These are phyloP conservation scores for Myotis planiceps DNA, from an alignment of 2,797 vertebrate species.

Conservation along the genomic window DNA sequence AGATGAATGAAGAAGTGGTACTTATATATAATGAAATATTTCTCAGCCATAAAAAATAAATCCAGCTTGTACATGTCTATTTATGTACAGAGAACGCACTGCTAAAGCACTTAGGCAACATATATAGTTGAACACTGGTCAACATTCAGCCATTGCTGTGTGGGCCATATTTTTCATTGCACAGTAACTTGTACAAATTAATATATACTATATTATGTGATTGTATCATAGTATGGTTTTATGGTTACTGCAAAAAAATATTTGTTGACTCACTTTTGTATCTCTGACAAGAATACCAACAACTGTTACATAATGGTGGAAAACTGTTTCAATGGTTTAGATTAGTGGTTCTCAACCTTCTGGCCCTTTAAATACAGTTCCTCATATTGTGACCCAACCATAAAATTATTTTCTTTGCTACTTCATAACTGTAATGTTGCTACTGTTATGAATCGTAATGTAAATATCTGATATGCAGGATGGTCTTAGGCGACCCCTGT, in stretches of 20 bases:
- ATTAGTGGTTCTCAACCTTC: neutral
- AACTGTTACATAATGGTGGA: neutral
- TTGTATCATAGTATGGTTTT: neutral
- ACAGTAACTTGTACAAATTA: neutral
- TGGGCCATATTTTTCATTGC: neutral
- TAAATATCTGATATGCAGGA: no score
- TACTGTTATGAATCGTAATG: no score
- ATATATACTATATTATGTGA: neutral
- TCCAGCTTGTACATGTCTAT: neutral
- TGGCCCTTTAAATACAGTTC: no score
- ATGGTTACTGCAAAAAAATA: neutral
- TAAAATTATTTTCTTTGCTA: no score
- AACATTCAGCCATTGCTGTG: neutral
- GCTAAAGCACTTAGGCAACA: neutral
- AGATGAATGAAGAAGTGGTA: neutral
- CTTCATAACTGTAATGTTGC: no score
- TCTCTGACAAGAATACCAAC: neutral
- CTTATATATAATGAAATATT: neutral
- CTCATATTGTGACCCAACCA: no score
- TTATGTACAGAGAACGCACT: neutral
- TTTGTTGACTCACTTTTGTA: neutral
- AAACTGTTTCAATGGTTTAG: neutral
- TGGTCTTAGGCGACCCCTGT: no score
- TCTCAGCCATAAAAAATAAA: neutral
- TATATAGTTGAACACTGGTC: neutral